Evolutionary conservation across 35 echinoderm and acorn worm species (phyloP), one percentile per base, ranked within the genome.

Genomic region (Hemicentrotus pulcherrimus): DNA sequence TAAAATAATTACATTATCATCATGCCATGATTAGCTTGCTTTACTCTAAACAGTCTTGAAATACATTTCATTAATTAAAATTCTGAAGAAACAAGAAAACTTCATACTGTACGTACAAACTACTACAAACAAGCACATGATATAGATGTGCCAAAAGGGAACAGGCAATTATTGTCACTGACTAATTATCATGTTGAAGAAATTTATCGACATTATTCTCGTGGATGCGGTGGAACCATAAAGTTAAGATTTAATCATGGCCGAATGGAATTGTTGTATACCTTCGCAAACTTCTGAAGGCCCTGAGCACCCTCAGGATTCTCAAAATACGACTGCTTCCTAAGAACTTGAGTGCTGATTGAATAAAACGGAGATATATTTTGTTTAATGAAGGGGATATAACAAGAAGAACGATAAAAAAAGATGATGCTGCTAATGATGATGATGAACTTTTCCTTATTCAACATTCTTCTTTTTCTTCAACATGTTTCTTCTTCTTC

Each of bases 311-410:
- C 31, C 98, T 71, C 31, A 99, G 94, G 15, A 99, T 99, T 70
- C 98, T 91, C 61, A 99, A 93, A 88, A 97, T 99, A 9, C 98
- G 88, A 95, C 98, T 99, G 96, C 98, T 99, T 46, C 98, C 98
- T 11, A 98, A 95, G 58, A 99, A 99, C 4, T 85, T 97, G 4
- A 99, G 46, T 28, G 97, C 98, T 99, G 86, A 78, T 31, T 61
- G 46, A 87, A 94, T 19, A n/a, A 94, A 22, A 31, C 9, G n/a
- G 46, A 86, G 28, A n/a, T 15, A 91, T n/a, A 41, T 41, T 41
- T 41, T 0, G 0, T 41, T 41, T 41, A 41, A 1, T 41, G 35
- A 41, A 15, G 50, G 50, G 8, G 50, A 9, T 14, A 55, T 55
- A 55, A 55, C 12, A 15, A 55, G 50, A 15, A 13, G 50, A 55